A percentile compares a stretch with the other conserved stretches of the same genome.
These are phyloP conservation scores for Chirona hameri DNA, from an alignment of 2,888 invertebrate genomes.

Conservation along the genomic window DNA sequence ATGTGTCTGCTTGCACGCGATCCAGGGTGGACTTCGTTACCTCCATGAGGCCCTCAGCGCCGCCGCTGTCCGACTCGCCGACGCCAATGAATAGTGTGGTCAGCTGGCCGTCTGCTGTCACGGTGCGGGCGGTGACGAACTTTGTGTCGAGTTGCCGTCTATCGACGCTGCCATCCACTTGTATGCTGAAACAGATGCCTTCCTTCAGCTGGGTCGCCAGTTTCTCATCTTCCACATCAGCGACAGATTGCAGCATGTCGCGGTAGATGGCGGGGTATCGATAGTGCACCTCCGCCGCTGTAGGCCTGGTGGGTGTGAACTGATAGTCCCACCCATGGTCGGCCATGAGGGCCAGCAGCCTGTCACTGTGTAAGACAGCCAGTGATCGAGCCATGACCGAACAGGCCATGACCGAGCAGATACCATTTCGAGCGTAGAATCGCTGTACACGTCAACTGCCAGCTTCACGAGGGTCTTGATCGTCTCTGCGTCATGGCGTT, in stretches of 20 bases:
- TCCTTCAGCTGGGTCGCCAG: background rate
- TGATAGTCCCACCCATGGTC: background rate
- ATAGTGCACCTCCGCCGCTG: background rate
- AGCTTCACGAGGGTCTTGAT: background rate
- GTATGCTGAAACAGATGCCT: background rate
- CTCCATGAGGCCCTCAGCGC: background rate
- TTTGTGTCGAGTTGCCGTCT: background rate
- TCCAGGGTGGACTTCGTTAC: background rate
- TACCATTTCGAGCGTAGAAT: background rate
- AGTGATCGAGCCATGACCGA: background rate
- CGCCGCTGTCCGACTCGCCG: background rate
- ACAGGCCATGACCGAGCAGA: background rate
- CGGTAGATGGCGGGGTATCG: background rate
- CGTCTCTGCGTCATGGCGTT: background rate
- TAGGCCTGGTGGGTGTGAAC: background rate
- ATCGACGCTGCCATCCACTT: background rate
- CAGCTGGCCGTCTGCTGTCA: background rate
- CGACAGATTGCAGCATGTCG: background rate
- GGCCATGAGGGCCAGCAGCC: background rate
- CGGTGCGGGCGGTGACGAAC: background rate
- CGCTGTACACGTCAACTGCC: background rate
- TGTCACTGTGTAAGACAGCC: background rate
- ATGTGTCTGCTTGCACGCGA: background rate
- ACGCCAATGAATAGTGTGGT: background rate
- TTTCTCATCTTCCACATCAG: background rate